Conservation (phyloP, 2,113 vertebrate genomes). For the Ornithorhynchus anatinus region DNA sequence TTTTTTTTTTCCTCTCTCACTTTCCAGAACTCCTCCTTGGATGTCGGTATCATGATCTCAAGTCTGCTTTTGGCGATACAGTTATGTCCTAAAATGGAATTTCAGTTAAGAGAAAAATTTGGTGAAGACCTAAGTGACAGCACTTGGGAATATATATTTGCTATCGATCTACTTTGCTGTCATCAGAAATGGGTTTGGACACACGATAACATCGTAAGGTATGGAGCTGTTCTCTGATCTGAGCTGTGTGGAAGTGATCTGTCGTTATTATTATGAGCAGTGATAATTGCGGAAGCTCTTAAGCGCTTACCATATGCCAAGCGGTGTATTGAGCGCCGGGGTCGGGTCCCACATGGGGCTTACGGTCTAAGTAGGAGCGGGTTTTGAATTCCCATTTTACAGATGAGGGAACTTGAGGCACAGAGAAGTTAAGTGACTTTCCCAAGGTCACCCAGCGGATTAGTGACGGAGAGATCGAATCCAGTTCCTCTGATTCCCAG, state of each 20-base stretch:
- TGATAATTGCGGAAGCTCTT: no score
- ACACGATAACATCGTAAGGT: constrained; percentile 87
- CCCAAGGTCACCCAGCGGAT: no score
- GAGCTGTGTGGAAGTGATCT: not conserved
- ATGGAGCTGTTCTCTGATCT: not conserved
- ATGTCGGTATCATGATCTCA: constrained; percentile 78
- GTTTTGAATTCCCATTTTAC: no score
- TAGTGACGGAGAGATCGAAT: no score
- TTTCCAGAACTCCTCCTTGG: constrained; percentile 79
- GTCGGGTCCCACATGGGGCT: no score
- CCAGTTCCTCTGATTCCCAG: no score
- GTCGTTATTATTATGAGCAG: no score
- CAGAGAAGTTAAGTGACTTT: no score
- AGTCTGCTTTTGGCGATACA: constrained; percentile 79
- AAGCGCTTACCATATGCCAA: no score
- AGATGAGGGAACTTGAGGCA: no score
- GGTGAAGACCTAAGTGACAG: constrained; percentile 82
- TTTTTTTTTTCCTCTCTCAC: not conserved
- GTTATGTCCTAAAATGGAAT: constrained; percentile 74
- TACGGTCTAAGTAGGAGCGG: no score
- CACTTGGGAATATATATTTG: constrained; percentile 86
- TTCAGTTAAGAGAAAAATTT: constrained; percentile 74
- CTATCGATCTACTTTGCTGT: constrained; percentile 87
- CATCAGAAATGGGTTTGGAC: constrained; percentile 91
- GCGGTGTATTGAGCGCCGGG: no score